phyloP scores from a whole-genome alignment of 2,113 vertebrate genomes.

The Hyperopisus bebe region DNA sequence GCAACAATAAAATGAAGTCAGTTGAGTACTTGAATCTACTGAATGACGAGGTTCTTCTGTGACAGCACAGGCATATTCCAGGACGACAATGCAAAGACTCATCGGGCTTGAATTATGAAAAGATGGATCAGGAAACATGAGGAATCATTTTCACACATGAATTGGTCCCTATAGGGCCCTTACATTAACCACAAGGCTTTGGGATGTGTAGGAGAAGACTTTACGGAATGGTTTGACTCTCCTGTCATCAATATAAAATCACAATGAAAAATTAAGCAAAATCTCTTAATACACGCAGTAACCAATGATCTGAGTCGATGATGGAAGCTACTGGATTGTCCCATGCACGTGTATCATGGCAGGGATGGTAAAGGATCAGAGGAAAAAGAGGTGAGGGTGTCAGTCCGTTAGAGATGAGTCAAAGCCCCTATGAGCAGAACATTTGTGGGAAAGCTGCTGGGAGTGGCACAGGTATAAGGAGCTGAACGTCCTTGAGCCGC shows the following conservation, averaged over 20 bases:
- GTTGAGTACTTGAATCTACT: neutral
- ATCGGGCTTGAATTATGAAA: neutral
- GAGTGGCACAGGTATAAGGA: neutral
- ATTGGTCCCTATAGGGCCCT: neutral
- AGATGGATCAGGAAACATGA: neutral
- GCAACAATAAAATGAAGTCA: neutral
- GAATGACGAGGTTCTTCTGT: neutral
- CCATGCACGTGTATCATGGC: neutral
- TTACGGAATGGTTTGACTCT: neutral
- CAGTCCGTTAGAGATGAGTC: neutral
- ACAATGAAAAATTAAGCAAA: neutral
- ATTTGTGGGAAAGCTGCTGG: neutral
- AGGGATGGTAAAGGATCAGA: neutral
- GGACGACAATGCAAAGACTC: neutral
- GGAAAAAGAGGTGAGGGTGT: neutral
- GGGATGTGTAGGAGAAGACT: neutral
- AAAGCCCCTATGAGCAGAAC: neutral
- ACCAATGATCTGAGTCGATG: neutral
- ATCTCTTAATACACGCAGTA: neutral
- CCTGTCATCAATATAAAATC: neutral
- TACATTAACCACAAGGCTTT: neutral
- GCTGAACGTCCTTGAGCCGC: neutral
- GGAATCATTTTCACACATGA: neutral
- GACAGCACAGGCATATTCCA: neutral
- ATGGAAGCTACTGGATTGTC: neutral